Evolutionary conservation across 2,113 vertebrate species (phyloP).

Genomic region (Stercorarius parasiticus): DNA sequence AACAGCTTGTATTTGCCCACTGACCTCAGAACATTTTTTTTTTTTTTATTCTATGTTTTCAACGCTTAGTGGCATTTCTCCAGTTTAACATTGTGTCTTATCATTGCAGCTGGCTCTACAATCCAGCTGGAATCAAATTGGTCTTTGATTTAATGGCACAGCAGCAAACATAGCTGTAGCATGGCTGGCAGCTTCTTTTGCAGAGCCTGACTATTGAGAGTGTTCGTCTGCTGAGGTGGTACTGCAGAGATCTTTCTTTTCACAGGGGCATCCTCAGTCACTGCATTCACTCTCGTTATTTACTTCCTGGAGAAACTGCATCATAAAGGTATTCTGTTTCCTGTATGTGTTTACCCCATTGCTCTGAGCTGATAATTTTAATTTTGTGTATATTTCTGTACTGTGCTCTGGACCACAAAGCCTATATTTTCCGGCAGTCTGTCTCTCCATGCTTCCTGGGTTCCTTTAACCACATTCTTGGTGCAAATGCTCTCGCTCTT

Average conservation of each 20-base stretch:
- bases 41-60: not conserved
- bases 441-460: not conserved
- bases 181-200: not conserved
- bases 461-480: accelerated
- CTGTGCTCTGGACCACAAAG: not conserved
- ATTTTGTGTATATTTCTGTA: not conserved
- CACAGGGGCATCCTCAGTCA: not conserved
- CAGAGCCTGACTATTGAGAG: not conserved
- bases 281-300: not conserved
- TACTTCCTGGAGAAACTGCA: not conserved
- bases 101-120: not conserved
- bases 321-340: not conserved
- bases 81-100: not conserved
- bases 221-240: not conserved
- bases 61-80: not conserved
- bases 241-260: not conserved
- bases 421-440: not conserved
- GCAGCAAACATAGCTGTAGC: not conserved
- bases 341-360: not conserved
- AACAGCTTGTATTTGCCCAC: not conserved
- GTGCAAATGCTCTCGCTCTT: accelerated
- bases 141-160: not conserved
- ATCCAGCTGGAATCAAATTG: not conserved
- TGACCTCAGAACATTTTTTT: not conserved
- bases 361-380: not conserved